Percentiles rank a stretch among this genome's conserved stretches.
phyloP scores from a whole-genome alignment of 1,140 invertebrate species.

The Trichonephila clavata region DNA sequence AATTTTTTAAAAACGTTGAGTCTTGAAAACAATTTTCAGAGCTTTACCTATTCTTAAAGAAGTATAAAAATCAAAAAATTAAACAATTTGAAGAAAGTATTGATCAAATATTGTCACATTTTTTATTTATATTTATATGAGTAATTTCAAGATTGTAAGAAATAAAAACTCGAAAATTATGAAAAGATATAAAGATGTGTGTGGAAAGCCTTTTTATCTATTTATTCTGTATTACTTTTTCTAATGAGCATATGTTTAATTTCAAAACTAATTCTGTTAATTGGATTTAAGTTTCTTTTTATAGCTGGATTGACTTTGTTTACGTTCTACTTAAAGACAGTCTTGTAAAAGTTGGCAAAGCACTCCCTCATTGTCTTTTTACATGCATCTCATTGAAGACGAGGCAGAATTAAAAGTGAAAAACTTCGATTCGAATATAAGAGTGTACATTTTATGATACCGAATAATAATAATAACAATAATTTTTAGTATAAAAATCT shows the following conservation, averaged over 20 bases:
- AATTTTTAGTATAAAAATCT: too few species aligned
- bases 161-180: too few species aligned
- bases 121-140: too few species aligned
- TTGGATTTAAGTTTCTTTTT: background rate
- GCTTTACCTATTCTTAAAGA: too few species aligned
- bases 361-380: conserved; percentile 8
- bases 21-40: too few species aligned
- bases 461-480: too few species aligned
- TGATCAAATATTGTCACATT: too few species aligned
- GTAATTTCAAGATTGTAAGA: too few species aligned
- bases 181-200: too few species aligned
- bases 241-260: background rate
- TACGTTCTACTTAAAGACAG: conserved; percentile 35
- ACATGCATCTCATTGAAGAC: background rate
- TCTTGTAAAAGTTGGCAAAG: background rate
- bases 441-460: background rate
- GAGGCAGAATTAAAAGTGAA: conserved; percentile 10
- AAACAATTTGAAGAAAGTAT: too few species aligned
- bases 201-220: background rate
- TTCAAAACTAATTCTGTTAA: background rate
- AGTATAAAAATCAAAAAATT: too few species aligned
- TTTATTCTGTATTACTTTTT: background rate
- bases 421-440: background rate
- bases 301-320: conserved; percentile 35
- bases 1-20: too few species aligned